Percentiles rank a stretch among this genome's conserved stretches.
Conservation (phyloP, 2,113 vertebrate species). For the Gymnocephalus cernua region DNA sequence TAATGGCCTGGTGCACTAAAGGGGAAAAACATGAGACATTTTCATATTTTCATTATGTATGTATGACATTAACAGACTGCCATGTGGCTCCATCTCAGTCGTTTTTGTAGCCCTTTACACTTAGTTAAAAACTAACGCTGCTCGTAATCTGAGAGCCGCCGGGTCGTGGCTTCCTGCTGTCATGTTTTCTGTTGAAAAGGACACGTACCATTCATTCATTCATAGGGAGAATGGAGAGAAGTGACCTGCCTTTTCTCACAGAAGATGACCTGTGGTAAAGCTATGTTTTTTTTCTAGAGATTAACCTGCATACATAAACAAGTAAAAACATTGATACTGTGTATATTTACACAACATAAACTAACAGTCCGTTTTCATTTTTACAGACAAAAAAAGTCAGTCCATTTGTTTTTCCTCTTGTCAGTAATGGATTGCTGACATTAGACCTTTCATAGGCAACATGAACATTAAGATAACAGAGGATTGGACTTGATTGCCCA, state of each 20-base stretch:
- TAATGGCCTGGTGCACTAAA: conserved; percentile 8
- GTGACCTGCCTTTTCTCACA: conserved; percentile 41
- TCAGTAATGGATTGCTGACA: conserved; percentile 30
- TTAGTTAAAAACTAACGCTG: conserved; percentile 63
- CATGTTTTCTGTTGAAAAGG: conserved; percentile 37
- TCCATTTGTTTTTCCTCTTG: conserved; percentile 6
- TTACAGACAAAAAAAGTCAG: background rate
- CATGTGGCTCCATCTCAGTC: conserved; percentile 17
- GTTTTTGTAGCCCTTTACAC: conserved; percentile 51
- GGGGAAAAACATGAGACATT: background rate
- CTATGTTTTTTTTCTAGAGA: conserved; percentile 10
- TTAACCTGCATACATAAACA: conserved; percentile 29
- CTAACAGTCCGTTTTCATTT: conserved; percentile 43
- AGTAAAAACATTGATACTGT: conserved; percentile 29
- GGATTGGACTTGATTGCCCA: conserved; percentile 25
- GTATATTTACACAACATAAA: conserved; percentile 33
- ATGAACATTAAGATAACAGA: conserved; percentile 28
- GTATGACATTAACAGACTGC: conserved; percentile 37
- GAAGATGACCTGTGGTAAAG: conserved; percentile 19
- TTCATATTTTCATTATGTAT: conserved; percentile 1
- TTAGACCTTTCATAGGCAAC: conserved; percentile 39
- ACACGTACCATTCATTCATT: background rate
- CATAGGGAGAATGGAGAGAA: conserved; percentile 10
- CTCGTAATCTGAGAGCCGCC: conserved; percentile 49
- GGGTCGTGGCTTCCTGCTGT: conserved; percentile 26